Conservation (phyloP, 2,113 vertebrate species). For the Muntiacus reevesi region DNA sequence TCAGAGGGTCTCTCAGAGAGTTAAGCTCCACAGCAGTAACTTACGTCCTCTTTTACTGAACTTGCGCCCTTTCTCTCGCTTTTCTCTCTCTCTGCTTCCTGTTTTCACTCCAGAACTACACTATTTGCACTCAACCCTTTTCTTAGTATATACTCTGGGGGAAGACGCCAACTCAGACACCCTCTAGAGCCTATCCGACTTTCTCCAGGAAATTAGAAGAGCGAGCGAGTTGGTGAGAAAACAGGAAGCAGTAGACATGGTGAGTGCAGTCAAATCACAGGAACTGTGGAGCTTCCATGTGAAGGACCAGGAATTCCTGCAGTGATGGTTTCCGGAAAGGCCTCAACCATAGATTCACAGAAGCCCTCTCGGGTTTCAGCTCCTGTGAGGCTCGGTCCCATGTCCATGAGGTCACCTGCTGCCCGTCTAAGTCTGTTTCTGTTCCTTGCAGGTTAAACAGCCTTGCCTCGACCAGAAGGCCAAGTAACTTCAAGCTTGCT, state of each 20-base stretch:
- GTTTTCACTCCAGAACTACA: background rate
- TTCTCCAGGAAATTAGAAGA: constrained; percentile 24
- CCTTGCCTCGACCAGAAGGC: background rate
- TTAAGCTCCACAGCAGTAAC: background rate
- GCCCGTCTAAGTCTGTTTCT: background rate
- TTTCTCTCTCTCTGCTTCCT: background rate
- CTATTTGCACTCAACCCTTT: background rate
- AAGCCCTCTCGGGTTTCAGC: background rate
- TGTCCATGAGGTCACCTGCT: background rate
- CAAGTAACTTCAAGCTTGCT: background rate
- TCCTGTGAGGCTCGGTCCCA: background rate
- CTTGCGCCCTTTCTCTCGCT: background rate
- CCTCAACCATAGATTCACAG: background rate
- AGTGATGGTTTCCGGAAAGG: background rate
- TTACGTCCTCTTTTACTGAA: background rate
- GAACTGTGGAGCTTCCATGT: background rate
- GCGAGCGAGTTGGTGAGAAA: background rate
- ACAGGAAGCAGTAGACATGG: background rate
- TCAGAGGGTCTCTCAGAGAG: background rate
- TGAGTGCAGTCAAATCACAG: background rate
- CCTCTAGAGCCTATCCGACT: background rate
- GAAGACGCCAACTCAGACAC: background rate
- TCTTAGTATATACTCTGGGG: background rate
- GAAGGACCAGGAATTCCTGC: background rate
- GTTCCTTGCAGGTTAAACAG: background rate